These are phyloP conservation scores for Temnothorax curvispinosus DNA, from an alignment of 1,140 invertebrate genomes.

Conservation along the genomic window DNA sequence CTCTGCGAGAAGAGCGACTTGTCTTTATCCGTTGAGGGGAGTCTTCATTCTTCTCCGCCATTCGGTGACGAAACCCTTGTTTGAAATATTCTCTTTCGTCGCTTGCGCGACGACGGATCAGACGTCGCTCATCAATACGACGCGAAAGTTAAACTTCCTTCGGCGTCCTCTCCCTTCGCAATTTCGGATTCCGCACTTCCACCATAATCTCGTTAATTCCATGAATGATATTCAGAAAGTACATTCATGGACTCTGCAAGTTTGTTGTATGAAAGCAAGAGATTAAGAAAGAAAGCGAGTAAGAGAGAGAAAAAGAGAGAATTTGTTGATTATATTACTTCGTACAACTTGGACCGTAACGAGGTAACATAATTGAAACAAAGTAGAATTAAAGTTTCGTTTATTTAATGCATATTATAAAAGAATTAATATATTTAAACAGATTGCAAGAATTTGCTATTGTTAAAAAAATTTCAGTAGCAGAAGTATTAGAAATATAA, in stretches of 20 bases:
- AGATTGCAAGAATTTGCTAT: neutral
- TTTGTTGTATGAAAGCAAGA: slow-evolving; percentile 30
- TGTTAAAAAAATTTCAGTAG: neutral
- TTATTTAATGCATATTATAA: neutral
- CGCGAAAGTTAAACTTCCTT: slow-evolving; percentile 48
- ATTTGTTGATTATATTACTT: slow-evolving; percentile 1
- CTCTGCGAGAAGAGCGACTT: neutral
- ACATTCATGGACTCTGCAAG: slow-evolving; percentile 21
- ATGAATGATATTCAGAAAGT: neutral
- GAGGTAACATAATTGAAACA: neutral
- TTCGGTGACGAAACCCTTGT: slow-evolving; percentile 40
- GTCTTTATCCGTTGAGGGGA: neutral
- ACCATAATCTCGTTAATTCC: slow-evolving; percentile 44
- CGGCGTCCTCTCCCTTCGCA: neutral
- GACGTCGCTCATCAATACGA: slow-evolving; percentile 45
- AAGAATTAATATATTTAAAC: slow-evolving; percentile 13
- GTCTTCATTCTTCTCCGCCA: slow-evolving; percentile 22
- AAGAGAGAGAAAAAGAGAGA: neutral
- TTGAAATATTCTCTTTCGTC: slow-evolving; percentile 34
- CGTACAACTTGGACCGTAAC: neutral
- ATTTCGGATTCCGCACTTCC: slow-evolving; percentile 1
- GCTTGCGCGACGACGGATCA: slow-evolving; percentile 20
- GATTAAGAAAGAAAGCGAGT: slow-evolving; percentile 36
- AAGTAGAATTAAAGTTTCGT: neutral
- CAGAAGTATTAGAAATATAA: neutral